Conservation (phyloP, 2,888 invertebrate genomes). For the Sympetrum striolatum region DNA sequence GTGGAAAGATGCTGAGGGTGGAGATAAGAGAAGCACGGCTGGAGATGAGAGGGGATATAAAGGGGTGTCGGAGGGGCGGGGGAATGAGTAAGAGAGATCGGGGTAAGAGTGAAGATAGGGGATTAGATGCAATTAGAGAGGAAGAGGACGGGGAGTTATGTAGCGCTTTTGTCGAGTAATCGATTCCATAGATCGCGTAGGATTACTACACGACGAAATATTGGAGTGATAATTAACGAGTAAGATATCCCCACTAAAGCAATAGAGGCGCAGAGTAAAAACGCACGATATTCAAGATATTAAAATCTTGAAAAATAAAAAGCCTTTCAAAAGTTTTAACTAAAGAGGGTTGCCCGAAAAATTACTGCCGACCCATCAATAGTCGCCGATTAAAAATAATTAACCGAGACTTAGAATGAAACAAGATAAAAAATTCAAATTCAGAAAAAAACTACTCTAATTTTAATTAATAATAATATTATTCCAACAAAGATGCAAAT, state of each 20-base stretch:
- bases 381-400: too few species aligned
- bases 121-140: slow-evolving; percentile 38
- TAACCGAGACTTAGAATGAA: too few species aligned
- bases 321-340: too few species aligned
- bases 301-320: too few species aligned
- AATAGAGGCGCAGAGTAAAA: too few species aligned
- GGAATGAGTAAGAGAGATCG: not conserved
- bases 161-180: not conserved
- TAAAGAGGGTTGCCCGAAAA: too few species aligned
- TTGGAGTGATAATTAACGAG: not conserved
- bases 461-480: too few species aligned
- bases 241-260: not conserved
- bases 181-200: not conserved
- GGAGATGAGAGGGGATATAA: not conserved
- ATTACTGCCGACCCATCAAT: too few species aligned
- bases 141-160: slow-evolving; percentile 23
- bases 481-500: too few species aligned
- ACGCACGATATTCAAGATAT: too few species aligned
- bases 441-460: too few species aligned
- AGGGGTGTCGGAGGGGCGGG: not conserved
- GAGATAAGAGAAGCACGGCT: not conserved
- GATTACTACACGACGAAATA: not conserved
- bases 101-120: not conserved
- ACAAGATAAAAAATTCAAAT: too few species aligned
- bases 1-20: slow-evolving; percentile 28